Evolutionary conservation across 2,797 vertebrate genomes (phyloP), one percentile per base, ranked within the genome.

Genomic region (Darevskia mixta): DNA sequence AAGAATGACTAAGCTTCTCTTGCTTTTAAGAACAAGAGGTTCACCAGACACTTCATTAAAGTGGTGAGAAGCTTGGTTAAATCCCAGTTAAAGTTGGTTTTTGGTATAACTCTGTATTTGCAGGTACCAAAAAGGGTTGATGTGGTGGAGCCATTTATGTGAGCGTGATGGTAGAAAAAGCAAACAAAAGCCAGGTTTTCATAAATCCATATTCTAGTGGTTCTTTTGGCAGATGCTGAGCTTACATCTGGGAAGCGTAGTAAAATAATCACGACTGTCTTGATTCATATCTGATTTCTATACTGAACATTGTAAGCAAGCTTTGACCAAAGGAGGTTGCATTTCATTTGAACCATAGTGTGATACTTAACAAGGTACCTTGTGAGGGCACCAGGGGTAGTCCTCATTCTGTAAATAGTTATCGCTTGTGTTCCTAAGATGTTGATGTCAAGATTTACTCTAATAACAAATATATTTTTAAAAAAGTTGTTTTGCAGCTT

Each of bases 1-100:
- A 98, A 98, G 92, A 97, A 94, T 25, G 97, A 98, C 92, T 98
- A 91, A 97, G 90, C 18, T 49, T 61, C 8, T 32, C 79, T 67
- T 67, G 8, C 32, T 85, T 67, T 67, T 73, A 55, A 67, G 45
- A 67, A 85, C 64, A 79, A 88, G 86, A 76, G 43, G 11, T 64
- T 15, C 82, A 67, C 49, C 32, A 41, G 35, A 75, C 79, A 2
- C 72, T 88, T 32, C 78, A 35, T 2, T 72, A 10, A 87, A 77
- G 76, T 32, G n/a, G 73, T 4, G 13, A 82, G 45, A 87, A 84
- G 83, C 76, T 25, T 64, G 66, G 49, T 32, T 61, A 82, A 86
- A 87, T 49, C 72, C 72, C 2, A 1, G 69, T 91, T 82, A 86
- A 85, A 86, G 18, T 78, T 75, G 58, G 27, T 41, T 55, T 32